Conservation (phyloP, 2,888 invertebrate genomes). For the Oithona nana region DNA sequence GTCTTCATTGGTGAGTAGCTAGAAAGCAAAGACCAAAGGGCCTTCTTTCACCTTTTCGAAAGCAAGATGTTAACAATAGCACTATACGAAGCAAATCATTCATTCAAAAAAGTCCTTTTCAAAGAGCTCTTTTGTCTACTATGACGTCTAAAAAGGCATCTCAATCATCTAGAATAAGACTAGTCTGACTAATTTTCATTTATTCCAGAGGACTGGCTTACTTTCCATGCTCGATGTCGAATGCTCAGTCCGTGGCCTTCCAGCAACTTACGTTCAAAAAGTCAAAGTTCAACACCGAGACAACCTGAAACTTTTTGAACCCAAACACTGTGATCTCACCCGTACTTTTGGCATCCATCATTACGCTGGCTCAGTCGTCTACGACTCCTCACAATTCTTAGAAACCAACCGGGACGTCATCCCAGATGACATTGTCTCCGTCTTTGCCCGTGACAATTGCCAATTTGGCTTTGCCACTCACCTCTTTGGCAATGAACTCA, state of each 20-base stretch:
- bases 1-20: slow-evolving; percentile 48
- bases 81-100: too few relatives aligned
- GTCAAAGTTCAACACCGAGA: slow-evolving; percentile 59
- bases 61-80: neutral
- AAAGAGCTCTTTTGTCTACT: neutral
- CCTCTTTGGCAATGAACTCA: slow-evolving; percentile 78
- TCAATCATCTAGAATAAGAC: too few relatives aligned
- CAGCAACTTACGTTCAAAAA: slow-evolving; percentile 59
- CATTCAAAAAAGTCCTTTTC: slow-evolving; percentile 16
- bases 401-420: slow-evolving; percentile 80
- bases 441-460: slow-evolving; percentile 77
- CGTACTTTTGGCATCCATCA: slow-evolving; percentile 75
- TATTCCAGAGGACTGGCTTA: slow-evolving; percentile 56
- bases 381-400: slow-evolving; percentile 73
- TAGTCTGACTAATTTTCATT: too few relatives aligned
- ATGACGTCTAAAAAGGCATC: too few relatives aligned
- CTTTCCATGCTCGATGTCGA: slow-evolving; percentile 80
- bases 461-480: slow-evolving; percentile 94
- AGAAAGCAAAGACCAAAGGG: neutral
- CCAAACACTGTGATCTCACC: slow-evolving; percentile 19
- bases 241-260: slow-evolving; percentile 60
- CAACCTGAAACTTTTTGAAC: slow-evolving; percentile 36
- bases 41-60: neutral
- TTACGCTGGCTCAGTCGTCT: slow-evolving; percentile 65
- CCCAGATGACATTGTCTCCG: slow-evolving; percentile 73